Conservation (phyloP, 2,888 invertebrate species). For the Brachyopa scutellaris region DNA sequence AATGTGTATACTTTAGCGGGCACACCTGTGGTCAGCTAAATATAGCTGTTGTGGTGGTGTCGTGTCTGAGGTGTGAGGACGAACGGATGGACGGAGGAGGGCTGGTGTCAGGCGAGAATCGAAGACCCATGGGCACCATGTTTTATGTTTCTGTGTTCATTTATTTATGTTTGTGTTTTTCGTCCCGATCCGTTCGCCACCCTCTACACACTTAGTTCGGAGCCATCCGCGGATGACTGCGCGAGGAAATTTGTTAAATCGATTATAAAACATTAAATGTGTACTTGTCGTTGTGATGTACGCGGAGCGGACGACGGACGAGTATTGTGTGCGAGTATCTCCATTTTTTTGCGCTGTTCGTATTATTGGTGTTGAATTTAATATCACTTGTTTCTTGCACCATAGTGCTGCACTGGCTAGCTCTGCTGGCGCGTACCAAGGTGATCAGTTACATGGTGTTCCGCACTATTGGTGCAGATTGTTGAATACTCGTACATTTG, state of each 20-base stretch:
- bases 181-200: not conserved
- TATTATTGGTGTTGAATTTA: conserved; percentile 62
- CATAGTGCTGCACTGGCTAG: conserved; percentile 24
- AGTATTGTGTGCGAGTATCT: conserved; percentile 46
- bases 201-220: not conserved
- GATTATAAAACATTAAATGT: conserved; percentile 73
- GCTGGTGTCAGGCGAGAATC: conserved; percentile 58
- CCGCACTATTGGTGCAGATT: conserved; percentile 42
- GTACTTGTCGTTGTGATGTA: conserved; percentile 68
- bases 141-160: conserved; percentile 67
- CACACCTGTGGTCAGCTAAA: conserved; percentile 73
- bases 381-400: conserved; percentile 49
- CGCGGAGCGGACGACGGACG: no score
- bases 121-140: conserved; percentile 73
- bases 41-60: conserved; percentile 71
- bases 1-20: no score
- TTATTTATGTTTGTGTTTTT: conserved; percentile 65
- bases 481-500: conserved; percentile 5
- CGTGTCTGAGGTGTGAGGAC: conserved; percentile 59
- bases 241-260: conserved; percentile 71
- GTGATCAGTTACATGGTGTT: conserved; percentile 65
- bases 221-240: conserved; percentile 57
- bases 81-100: conserved; percentile 18
- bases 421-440: conserved; percentile 38
- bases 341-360: conserved; percentile 36